Base-by-base conservation (phyloP, 2,113 vertebrate species). In the Mugil cephalus region DNA sequence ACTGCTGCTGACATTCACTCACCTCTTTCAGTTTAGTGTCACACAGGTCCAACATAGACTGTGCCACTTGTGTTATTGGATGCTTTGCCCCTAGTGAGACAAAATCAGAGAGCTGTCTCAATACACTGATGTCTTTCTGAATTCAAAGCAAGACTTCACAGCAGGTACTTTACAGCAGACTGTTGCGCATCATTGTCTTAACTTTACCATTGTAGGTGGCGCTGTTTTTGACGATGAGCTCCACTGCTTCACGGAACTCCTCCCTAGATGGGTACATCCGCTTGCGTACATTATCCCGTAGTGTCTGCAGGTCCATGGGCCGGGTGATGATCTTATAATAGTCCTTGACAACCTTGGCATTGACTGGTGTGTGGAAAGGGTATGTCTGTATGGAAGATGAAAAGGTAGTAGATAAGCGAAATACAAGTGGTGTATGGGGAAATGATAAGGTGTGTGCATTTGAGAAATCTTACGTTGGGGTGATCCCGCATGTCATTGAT, bases 401-500 rank as follows among this genome's bases (percentile, higher is more conserved):
- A 62, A 24, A 46, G 10, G 4, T 0, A 43, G 43, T 48, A 4
- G 24, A 4, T 4, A 15, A 30, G 7, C 65, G 40, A 24, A 10
- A 11, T 42, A 7, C 4, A 14, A 30, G 7, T 0, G 14, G 39
- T 8, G 39, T 60, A 59, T 4, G 56, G 5, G 63, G 1, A 62
- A 8, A 47, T 1, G 2, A 7, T 4, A 69, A 17, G 55, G 36
- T 35, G 24, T 1, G 14, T 38, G 55, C 65, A 52, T 5, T 13
- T 14, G 53, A 12, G 0, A 4, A 13, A 6, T 64, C 96, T 95
- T 91, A 99, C 98, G 74, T 98, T 99, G 24, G 96, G 94, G 79
- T 96, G 96, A 79, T 99, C 98, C 72, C 98, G 95, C 95, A 99
- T 98, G 73, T 99, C 98, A 46, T 99, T 99, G 85, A 99, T 98